Percentiles rank a stretch among this genome's conserved stretches.
Conservation (phyloP, 2,888 invertebrate genomes). For the Ormyrus nitidulus region DNA sequence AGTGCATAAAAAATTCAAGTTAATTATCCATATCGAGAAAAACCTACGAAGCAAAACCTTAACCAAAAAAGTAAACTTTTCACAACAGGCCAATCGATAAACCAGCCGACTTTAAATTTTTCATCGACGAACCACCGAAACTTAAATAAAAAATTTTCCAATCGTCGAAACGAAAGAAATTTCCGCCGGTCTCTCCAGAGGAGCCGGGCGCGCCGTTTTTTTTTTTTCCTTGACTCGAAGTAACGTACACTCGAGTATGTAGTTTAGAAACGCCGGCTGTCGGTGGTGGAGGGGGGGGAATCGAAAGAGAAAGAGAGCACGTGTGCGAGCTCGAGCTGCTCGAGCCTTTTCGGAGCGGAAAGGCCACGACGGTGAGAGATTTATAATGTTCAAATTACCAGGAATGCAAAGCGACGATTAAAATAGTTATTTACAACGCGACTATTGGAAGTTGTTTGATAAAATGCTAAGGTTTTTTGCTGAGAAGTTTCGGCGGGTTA, state of each 20-base stretch:
- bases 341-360: slow-evolving; percentile 38
- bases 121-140: background rate
- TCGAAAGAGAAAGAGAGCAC: slow-evolving; percentile 23
- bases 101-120: background rate
- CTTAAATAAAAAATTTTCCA: no score
- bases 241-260: background rate
- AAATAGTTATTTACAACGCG: slow-evolving; percentile 13
- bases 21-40: no score
- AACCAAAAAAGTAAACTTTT: no score
- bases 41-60: no score
- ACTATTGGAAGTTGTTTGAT: no score
- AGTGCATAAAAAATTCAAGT: no score
- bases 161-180: background rate
- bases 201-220: no score
- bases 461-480: no score
- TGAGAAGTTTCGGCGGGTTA: no score
- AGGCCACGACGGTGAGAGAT: slow-evolving; percentile 31
- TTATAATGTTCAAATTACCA: slow-evolving; percentile 29
- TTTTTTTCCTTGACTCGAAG: no score
- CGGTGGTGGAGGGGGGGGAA: background rate
- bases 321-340: background rate
- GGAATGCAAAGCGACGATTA: slow-evolving; percentile 23
- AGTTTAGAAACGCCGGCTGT: slow-evolving; percentile 20
- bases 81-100: no score
- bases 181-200: background rate